phyloP scores from a whole-genome alignment of 1,140 invertebrate genomes.

The Reticulitermes speratus region DNA sequence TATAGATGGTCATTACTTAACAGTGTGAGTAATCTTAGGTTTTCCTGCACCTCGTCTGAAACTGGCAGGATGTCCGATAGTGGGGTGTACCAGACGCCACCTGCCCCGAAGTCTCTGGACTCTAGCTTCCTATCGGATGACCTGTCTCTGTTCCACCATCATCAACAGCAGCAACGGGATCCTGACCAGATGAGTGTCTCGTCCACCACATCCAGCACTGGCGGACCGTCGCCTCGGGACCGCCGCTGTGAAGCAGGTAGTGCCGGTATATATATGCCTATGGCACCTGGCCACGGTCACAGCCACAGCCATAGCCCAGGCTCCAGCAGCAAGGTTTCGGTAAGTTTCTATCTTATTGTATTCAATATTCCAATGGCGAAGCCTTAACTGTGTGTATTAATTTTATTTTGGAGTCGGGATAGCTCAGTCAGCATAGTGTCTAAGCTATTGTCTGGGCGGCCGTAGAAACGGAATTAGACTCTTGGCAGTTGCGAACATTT shows the following conservation, averaged over 20 bases:
- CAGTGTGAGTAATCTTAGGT: no score
- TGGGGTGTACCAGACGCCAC: constrained; percentile 57
- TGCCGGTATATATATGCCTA: constrained; percentile 54
- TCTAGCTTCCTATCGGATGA: constrained; percentile 57
- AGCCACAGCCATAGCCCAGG: constrained; percentile 38
- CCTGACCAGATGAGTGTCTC: constrained; percentile 56
- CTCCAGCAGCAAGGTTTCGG: constrained; percentile 43
- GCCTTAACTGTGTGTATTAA: neutral
- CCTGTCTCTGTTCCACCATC: constrained; percentile 45
- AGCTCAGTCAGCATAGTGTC: neutral
- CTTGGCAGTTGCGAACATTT: no score
- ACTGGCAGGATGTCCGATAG: constrained; percentile 54
- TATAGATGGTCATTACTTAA: no score
- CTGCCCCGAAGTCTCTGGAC: constrained; percentile 54
- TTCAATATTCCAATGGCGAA: neutral
- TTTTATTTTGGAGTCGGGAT: neutral
- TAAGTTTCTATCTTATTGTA: neutral
- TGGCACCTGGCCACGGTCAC: constrained; percentile 52
- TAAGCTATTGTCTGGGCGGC: neutral
- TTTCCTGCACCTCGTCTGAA: no score
- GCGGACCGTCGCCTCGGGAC: constrained; percentile 49
- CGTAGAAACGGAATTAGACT: no score
- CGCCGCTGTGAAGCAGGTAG: constrained; percentile 48
- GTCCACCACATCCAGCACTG: constrained; percentile 52
- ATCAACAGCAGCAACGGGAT: constrained; percentile 43